Evolutionary conservation across 2,113 vertebrate genomes (phyloP).

Genomic region (Calyptommatus sinebrachiatus): DNA sequence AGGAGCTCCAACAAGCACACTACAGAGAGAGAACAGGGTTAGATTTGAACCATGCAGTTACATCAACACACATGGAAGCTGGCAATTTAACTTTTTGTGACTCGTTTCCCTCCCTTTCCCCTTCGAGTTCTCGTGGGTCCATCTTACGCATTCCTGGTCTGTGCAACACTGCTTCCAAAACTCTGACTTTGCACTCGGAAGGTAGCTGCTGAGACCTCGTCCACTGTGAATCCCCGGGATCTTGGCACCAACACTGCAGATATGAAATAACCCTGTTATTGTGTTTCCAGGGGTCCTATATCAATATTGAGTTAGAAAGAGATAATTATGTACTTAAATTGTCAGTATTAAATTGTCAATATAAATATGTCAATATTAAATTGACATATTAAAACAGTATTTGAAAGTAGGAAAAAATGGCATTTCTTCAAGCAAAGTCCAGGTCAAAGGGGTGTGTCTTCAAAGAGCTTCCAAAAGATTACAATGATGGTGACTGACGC

Average conservation of each 20-base stretch:
- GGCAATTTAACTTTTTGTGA: background rate
- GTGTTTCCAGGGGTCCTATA: background rate
- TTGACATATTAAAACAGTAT: too few species aligned
- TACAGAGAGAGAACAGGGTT: background rate
- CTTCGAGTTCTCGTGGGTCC: background rate
- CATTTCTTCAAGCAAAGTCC: too few species aligned
- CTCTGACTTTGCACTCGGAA: background rate
- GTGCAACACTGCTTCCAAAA: conserved; percentile 6
- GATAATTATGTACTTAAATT: too few species aligned
- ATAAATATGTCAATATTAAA: too few species aligned
- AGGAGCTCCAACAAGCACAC: conserved; percentile 10
- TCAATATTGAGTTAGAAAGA: too few species aligned
- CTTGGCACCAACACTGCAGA: background rate
- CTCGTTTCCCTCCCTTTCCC: background rate
- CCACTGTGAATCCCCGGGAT: background rate
- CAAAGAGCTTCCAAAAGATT: too few species aligned
- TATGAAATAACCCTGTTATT: background rate
- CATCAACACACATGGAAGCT: background rate
- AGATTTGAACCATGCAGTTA: background rate
- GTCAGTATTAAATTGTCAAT: too few species aligned
- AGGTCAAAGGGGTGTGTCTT: too few species aligned
- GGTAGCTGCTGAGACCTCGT: background rate
- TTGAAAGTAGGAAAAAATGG: too few species aligned
- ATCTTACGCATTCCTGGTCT: background rate
- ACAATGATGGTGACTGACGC: too few species aligned